Base-by-base conservation (phyloP, 1,140 invertebrate species). In the Wasmannia auropunctata region DNA sequence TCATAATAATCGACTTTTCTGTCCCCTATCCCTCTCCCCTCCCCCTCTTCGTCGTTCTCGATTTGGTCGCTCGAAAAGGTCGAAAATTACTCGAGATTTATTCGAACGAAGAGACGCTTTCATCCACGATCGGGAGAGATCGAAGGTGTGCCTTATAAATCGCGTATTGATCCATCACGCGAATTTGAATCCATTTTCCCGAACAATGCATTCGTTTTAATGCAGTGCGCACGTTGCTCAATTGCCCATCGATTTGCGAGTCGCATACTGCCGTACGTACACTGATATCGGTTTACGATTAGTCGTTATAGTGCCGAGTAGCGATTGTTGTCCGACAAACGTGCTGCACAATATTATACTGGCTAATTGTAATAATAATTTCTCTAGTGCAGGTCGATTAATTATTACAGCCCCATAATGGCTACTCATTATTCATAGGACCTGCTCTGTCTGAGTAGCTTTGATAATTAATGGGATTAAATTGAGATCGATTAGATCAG, bases 1-100 rank as follows among this genome's bases (percentile, higher is more conserved):
- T 86, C 69, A 86, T 86, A 87, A 88, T 88, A 84, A 88, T 87
- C 72, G 77, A 63, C 46, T 60, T 83, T 67, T 74, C 70, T 75
- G 43, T n/a, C 72, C 40, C n/a, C 10, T 62, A 28, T 43, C 37
- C n/a, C n/a, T n/a, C n/a, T n/a, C n/a, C n/a, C n/a, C n/a, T n/a
- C n/a, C n/a, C 16, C 58, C n/a, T 19, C 22, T 3, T 16, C 10
- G 28, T 16, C 56, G n/a, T 74, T 76, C 54, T 43, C 31, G 58
- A 85, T 63, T 76, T 25, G 81, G 31, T 49, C 43, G 79, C 25
- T 60, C 58, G 22, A 63, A 77, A 77, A 85, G 31, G 34, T 62
- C 58, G 72, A 63, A 85, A 85, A 76, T 85, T 65, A 85, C 43
- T 63, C 62, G 51, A 25, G 67, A 83, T 58, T 60, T 46, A 58